A percentile compares a stretch with the other conserved stretches of the same genome.
Conservation (phyloP, 2,888 invertebrate genomes). For the Hypomecis punctinalis region DNA sequence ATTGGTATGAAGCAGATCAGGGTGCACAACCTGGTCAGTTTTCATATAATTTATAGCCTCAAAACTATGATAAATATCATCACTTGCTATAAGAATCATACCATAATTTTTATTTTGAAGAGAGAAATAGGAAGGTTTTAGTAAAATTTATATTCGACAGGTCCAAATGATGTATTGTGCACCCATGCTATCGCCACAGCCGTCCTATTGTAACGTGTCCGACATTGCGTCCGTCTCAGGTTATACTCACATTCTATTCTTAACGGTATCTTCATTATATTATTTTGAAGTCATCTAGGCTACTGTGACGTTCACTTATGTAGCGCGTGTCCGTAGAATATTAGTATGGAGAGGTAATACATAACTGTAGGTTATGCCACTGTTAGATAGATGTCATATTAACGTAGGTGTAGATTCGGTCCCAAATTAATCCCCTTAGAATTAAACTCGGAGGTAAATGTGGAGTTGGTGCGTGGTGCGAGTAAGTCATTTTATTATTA, state of each 20-base stretch:
- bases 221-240: slow-evolving; percentile 78
- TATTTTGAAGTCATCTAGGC: background rate
- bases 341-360: slow-evolving; percentile 9
- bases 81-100: background rate
- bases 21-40: too few relatives aligned
- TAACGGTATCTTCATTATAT: background rate
- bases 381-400: slow-evolving; percentile 11
- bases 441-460: slow-evolving; percentile 29
- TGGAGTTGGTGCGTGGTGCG: slow-evolving; percentile 80
- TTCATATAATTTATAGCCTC: too few relatives aligned
- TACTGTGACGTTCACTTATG: slow-evolving; percentile 9
- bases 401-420: slow-evolving; percentile 5
- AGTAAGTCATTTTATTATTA: slow-evolving; percentile 67
- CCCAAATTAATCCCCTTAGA: slow-evolving; percentile 9
- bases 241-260: slow-evolving; percentile 44
- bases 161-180: slow-evolving; percentile 80
- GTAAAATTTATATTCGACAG: slow-evolving; percentile 53
- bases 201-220: slow-evolving; percentile 79
- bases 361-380: slow-evolving; percentile 7
- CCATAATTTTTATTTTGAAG: background rate
- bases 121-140: background rate
- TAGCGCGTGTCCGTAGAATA: slow-evolving; percentile 1
- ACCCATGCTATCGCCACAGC: slow-evolving; percentile 78
- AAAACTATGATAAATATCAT: too few relatives aligned
- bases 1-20: too few relatives aligned